A percentile compares a stretch with the other conserved stretches of the same genome.
phyloP scores from a whole-genome alignment of 2,113 vertebrate genomes.

The Ploceus nigricollis region DNA sequence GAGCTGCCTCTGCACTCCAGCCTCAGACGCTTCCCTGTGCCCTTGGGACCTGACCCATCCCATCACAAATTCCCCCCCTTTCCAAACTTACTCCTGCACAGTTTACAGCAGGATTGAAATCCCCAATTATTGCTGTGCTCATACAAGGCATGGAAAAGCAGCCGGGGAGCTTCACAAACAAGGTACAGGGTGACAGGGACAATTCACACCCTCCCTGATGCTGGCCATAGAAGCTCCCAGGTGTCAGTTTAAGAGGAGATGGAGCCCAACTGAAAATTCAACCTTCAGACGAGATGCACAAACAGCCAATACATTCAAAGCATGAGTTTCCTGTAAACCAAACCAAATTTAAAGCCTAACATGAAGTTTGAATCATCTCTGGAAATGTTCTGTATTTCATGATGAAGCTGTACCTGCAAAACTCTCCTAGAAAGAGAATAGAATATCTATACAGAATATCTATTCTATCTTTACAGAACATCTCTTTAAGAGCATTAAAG shows the following conservation, averaged over 20 bases:
- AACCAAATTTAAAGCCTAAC: background rate
- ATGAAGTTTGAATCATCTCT: background rate
- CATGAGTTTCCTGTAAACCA: background rate
- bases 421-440: background rate
- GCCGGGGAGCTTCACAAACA: background rate
- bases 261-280: background rate
- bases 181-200: rapidly evolving
- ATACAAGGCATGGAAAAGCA: background rate
- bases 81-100: background rate
- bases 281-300: background rate
- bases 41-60: background rate
- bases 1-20: background rate
- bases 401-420: background rate
- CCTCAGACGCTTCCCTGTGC: background rate
- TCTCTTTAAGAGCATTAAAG: background rate
- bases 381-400: background rate
- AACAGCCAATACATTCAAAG: background rate
- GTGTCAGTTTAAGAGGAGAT: background rate
- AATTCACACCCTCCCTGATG: background rate
- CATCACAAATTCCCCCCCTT: background rate
- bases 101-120: background rate
- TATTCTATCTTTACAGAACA: background rate
- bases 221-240: background rate
- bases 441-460: background rate
- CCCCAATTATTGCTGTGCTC: background rate